These are phyloP conservation scores for Vultur gryphus DNA, from an alignment of 2,797 vertebrate species.

Conservation along the genomic window DNA sequence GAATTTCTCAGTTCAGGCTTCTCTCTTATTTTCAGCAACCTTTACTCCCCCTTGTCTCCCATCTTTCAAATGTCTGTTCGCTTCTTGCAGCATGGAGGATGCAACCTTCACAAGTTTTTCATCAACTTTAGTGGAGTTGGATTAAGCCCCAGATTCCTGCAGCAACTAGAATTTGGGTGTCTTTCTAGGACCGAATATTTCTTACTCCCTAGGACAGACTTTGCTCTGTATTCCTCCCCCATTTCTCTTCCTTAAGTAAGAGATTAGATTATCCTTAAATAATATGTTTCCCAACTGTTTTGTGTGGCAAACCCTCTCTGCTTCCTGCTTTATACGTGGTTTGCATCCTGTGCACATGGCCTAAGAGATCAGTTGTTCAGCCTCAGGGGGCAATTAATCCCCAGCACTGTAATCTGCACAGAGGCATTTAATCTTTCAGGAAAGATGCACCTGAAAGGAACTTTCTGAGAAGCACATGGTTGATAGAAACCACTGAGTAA, in stretches of 20 bases:
- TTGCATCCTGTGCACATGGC: slow-evolving; percentile 23
- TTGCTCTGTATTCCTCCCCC: neutral
- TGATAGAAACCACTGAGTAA: slow-evolving; percentile 32
- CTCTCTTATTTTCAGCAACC: neutral
- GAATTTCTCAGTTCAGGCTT: neutral
- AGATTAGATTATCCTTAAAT: slow-evolving; percentile 13
- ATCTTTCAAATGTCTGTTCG: neutral
- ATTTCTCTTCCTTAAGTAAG: neutral
- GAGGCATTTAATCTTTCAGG: slow-evolving; percentile 60
- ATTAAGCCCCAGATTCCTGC: neutral
- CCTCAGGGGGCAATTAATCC: slow-evolving; percentile 55
- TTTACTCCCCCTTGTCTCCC: neutral
- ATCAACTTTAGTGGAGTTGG: neutral
- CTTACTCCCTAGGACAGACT: neutral
- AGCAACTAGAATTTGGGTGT: neutral
- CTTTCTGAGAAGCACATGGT: slow-evolving; percentile 11
- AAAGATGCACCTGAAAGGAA: slow-evolving; percentile 57
- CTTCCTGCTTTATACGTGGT: neutral
- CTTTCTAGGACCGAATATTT: neutral
- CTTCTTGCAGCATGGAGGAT: neutral
- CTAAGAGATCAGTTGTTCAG: slow-evolving; percentile 15
- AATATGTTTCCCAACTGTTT: slow-evolving; percentile 16
- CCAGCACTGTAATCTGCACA: slow-evolving; percentile 39
- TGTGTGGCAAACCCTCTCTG: neutral
- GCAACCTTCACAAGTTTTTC: neutral